Base-by-base conservation (phyloP, 2,797 vertebrate genomes). In the Lycodopsis pacificus region DNA sequence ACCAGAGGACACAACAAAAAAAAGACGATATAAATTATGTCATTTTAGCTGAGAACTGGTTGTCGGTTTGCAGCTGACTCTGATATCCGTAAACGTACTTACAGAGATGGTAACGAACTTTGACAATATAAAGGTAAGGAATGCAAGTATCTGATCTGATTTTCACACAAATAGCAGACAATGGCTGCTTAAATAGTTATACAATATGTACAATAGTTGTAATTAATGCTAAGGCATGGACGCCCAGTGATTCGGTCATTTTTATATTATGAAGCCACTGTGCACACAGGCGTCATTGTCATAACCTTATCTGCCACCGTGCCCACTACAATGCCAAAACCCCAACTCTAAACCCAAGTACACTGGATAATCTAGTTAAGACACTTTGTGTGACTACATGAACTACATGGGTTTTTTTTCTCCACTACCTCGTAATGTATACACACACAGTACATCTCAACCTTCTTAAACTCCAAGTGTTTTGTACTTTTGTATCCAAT, bases 401-500 rank as follows among this genome's bases (percentile, higher is more conserved):
- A 22, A 64, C 34, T 30, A 30, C 30, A 30, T 30, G 25, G 27
- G 27, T 27, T 22, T 32, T 56, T 30, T 40, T 54, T 22, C 22
- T 17, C 17, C 44, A 48, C 19, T 48, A 19, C 44, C 7, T 48
- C 17, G 20, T 4, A 3, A 20, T n/a, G n/a, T 4, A 48, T 9
- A 51, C 62, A 64, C 53, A 22, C 27, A 56, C 11, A 11, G 22
- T 70, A 17, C 64, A 59, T 72, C 38, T 34, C 54, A 59, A 42
- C 25, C 70, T 67, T 77, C 30, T 27, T 56, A 62, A 70, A 58
- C 62, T 66, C 25, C 10, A 36, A 61, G 27, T 76, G 59, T 77
- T 49, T 65, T 4, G 0, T 69, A 68, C 32, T 48, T 63, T 63
- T 65, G 4, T 34, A 57, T 92, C 89, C 97, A 98, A 97, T 98